Base-by-base conservation (phyloP, 2,888 invertebrate genomes). In the Harpalus rubripes region DNA sequence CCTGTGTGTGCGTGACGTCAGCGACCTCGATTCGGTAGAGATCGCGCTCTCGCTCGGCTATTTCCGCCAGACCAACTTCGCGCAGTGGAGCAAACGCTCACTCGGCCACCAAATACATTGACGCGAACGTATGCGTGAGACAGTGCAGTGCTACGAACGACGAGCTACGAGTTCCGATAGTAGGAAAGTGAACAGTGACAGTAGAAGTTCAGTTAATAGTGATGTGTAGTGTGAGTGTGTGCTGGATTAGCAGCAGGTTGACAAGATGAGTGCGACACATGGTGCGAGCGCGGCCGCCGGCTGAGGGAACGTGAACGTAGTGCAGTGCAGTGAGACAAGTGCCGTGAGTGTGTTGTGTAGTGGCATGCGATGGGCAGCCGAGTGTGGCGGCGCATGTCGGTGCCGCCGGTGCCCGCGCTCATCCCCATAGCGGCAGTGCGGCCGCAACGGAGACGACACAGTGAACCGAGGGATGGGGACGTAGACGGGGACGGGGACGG, bases 331-430 rank as follows among this genome's bases (percentile, higher is more conserved):
- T 32, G 32, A 32, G 44, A 52, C 16, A 79, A 59, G 8, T 22
- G 80, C 74, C 74, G 78, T 68, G 68, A 22, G 32, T 15, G 39
- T 18, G 63, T n/a, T 12, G 44, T 52, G 44, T 12, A 52, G 41
- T 65, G 72, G 58, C 16, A 87, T 68, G 84, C 58, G 84, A 84
- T 86, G 85, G 79, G 83, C 76, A 85, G 85, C 81, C 85, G 82
- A 65, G 65, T 76, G 76, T 85, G 82, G 82, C 76, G 82, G 22
- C 85, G 88, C 88, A 90, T 88, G 86, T 86, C 89, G 87, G 89
- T 90, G 89, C 89, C 91, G 88, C 91, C 91, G 87, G 88, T 89
- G 90, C 91, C 90, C 89, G 91, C 90, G 88, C 88, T 91, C 84
- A 91, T 91, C 86, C 91, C 91, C 84, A 91, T 91, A 86, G 89